phyloP scores from a whole-genome alignment of 2,797 vertebrate species.

The Pyrocephalus nanus region DNA sequence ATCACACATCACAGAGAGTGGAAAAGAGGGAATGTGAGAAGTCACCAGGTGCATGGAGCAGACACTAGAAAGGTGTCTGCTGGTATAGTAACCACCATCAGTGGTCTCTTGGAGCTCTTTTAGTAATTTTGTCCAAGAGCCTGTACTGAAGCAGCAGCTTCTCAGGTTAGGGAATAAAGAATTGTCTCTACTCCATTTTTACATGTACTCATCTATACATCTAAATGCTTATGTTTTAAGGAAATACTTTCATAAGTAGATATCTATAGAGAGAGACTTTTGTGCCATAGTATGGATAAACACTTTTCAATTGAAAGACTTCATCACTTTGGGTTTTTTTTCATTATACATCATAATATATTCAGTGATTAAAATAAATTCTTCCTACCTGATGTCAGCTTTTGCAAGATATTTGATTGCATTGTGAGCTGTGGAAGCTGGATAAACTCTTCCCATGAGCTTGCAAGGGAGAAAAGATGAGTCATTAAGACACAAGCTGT shows the following conservation, averaged over 20 bases:
- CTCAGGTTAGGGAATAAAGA: not conserved
- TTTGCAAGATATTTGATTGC: not conserved
- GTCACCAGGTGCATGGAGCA: not conserved
- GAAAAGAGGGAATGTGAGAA: not conserved
- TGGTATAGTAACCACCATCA: not conserved
- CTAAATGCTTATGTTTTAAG: not conserved
- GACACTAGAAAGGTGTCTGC: not conserved
- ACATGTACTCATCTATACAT: not conserved
- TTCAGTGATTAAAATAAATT: not conserved
- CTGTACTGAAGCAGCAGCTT: not conserved
- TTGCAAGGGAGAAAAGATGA: constrained; percentile 19
- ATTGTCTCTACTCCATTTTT: not conserved
- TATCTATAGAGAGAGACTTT: not conserved
- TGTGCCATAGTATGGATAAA: not conserved
- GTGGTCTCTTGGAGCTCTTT: not conserved
- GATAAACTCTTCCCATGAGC: not conserved
- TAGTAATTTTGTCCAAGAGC: not conserved
- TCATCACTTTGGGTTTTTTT: not conserved
- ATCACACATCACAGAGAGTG: not conserved
- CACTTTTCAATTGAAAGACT: not conserved
- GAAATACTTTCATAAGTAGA: not conserved
- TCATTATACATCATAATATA: not conserved
- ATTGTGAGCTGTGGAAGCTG: not conserved
- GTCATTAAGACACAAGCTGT: constrained; percentile 28
- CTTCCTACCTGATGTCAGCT: not conserved